These are phyloP conservation scores for Epinephelus coioides DNA, from an alignment of 2,797 vertebrate genomes.

Conservation along the genomic window DNA sequence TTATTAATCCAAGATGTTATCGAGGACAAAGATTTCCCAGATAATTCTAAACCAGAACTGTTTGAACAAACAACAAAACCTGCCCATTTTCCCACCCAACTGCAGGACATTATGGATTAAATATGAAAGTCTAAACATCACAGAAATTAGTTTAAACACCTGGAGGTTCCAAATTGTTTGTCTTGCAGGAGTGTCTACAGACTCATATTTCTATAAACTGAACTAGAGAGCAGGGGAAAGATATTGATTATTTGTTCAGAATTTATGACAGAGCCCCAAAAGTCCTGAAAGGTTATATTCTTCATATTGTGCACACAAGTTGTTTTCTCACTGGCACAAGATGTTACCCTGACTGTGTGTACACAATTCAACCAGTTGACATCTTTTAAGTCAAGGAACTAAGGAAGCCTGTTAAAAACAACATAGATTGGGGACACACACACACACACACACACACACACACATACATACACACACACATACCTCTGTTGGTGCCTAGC, in stretches of 20 bases:
- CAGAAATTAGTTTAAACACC: conserved; percentile 32
- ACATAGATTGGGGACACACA: conserved; percentile 69
- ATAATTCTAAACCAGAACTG: not conserved
- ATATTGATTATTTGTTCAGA: conserved; percentile 3
- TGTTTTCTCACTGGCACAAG: not conserved
- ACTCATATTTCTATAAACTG: conserved; percentile 24
- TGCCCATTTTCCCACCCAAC: not conserved
- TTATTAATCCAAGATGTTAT: not conserved
- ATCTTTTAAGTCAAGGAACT: not conserved
- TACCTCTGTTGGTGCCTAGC: conserved; percentile 87
- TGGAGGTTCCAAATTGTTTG: not conserved
- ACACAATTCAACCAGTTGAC: not conserved
- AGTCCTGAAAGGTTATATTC: not conserved
- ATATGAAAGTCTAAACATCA: not conserved
- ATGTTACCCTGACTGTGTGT: not conserved
- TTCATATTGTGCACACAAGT: not conserved
- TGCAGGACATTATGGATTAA: not conserved
- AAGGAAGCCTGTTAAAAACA: not conserved
- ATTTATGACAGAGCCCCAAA: not conserved
- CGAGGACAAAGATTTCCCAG: not conserved
- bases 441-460: conserved; percentile 69
- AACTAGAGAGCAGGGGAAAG: not conserved
- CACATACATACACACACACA: too few species aligned
- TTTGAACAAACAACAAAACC: conserved; percentile 7
- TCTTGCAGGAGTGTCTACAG: conserved; percentile 22